Evolutionary conservation across 2,797 vertebrate species (phyloP), one percentile per base, ranked within the genome.

Genomic region (Manis crassicaudata): DNA sequence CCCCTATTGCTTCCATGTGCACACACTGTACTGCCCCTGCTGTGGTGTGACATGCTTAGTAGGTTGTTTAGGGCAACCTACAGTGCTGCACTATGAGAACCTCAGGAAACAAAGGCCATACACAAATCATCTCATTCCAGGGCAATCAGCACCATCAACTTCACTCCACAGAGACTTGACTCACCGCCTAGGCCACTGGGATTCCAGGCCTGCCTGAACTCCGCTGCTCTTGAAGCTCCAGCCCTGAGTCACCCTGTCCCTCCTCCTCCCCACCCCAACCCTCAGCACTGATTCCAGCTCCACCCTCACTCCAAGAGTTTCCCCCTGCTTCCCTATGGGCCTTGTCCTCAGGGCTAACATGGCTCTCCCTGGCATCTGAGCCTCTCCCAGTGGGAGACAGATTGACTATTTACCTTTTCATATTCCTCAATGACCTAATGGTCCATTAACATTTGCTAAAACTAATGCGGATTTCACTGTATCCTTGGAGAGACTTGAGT

Each of bases 371-470:
- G 43, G 43, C 43, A 46, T 46, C 43, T 7, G 43, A 46, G 43
- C 43, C 43, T 46, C 43, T 46, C 43, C 43, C 43, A 46, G 43
- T 9, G 43, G 0, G 43, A 46, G 43, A 2, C 43, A 46, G 10
- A 46, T 46, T 46, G 17, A 32, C 60, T 60, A 68, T 27, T 75
- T 70, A 90, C 7, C 32, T 68, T 93, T 50, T 63, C 40, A 17
- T 63, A 76, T 75, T 40, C 93, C 65, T 94, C 68, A 81, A 37
- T 32, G 70, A 81, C 25, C 52, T 52, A 90, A 35, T 56, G 60
- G 11, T 18, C 20, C 83, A 63, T 67, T 75, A 50, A 50, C 43
- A 81, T 43, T 80, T 92, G 50, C 43, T 77, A 65, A 85, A 95
- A 68, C 27, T 68, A 73, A 12, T 54, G 7, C 29, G 27, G 25